Evolutionary conservation across 2,797 vertebrate species (phyloP).

Genomic region (Mastacembelus armatus): DNA sequence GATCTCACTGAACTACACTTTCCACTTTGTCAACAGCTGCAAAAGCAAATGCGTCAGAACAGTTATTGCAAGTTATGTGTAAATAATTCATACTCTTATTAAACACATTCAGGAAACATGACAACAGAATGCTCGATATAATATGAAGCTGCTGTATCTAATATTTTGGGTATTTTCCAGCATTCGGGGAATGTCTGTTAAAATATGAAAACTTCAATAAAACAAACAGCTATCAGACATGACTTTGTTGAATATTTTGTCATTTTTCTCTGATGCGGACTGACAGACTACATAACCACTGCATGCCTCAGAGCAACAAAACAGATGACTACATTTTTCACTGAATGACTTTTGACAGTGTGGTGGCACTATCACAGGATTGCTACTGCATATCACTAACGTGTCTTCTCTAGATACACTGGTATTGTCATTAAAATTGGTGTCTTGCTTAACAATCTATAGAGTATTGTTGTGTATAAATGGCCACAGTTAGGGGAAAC

Average conservation of each 20-base stretch:
- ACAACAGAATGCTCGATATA: background rate
- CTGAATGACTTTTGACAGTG: conserved; percentile 35
- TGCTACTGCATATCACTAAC: conserved; percentile 5
- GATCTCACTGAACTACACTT: background rate
- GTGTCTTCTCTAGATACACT: too few relatives aligned
- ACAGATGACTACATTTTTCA: conserved; percentile 9
- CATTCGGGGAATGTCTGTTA: background rate
- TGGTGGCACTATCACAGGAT: background rate
- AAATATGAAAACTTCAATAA: background rate
- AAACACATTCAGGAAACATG: background rate
- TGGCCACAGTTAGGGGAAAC: too few relatives aligned
- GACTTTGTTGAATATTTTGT: conserved; percentile 2
- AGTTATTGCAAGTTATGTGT: background rate
- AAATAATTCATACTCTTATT: background rate
- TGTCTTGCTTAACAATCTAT: too few relatives aligned
- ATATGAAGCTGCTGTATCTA: background rate
- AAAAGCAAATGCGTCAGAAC: background rate
- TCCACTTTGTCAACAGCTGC: background rate
- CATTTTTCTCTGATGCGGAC: conserved; percentile 15
- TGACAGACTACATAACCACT: conserved; percentile 20
- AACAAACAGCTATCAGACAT: conserved; percentile 1
- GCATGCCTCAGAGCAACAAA: conserved; percentile 30
- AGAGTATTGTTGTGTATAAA: too few relatives aligned
- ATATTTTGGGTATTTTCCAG: background rate
- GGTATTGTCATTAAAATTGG: too few relatives aligned